A percentile compares a stretch with the other conserved stretches of the same genome.
Conservation (phyloP, 2,113 vertebrate species). For the Phasianus colchicus region DNA sequence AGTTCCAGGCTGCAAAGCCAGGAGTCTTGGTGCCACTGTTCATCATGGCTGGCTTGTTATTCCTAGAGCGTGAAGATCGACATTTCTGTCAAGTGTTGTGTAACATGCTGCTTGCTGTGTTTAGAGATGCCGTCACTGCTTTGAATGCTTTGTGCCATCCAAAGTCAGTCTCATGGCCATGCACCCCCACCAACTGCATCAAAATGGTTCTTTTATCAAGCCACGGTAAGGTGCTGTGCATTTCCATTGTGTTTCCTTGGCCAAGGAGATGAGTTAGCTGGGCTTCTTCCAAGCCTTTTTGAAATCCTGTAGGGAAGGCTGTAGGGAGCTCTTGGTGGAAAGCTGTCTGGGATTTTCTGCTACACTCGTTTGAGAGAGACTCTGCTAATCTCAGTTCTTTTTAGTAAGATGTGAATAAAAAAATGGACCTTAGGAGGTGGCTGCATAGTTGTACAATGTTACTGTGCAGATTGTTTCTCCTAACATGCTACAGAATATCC, state of each 20-base stretch:
- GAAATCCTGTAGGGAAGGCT: background rate
- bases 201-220: background rate
- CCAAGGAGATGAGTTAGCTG: background rate
- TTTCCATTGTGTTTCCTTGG: background rate
- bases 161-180: background rate
- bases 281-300: background rate
- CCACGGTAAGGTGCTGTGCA: background rate
- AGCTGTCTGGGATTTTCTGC: background rate
- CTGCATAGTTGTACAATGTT: background rate
- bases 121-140: rapidly evolving
- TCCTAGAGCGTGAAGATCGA: rapidly evolving
- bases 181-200: background rate
- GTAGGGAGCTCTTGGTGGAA: background rate
- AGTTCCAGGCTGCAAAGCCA: background rate
- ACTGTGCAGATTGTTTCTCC: background rate
- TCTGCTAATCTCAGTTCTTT: background rate
- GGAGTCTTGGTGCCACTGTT: rapidly evolving
- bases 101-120: rapidly evolving
- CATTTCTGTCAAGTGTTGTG: rapidly evolving
- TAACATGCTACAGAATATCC: slow-evolving; percentile 7
- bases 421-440: background rate
- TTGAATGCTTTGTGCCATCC: rapidly evolving
- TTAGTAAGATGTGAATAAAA: background rate
- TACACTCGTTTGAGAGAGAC: background rate
- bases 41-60: background rate